These are phyloP conservation scores for Platyrinchus mystaceus DNA, from an alignment of 2,797 vertebrate genomes.

Conservation along the genomic window DNA sequence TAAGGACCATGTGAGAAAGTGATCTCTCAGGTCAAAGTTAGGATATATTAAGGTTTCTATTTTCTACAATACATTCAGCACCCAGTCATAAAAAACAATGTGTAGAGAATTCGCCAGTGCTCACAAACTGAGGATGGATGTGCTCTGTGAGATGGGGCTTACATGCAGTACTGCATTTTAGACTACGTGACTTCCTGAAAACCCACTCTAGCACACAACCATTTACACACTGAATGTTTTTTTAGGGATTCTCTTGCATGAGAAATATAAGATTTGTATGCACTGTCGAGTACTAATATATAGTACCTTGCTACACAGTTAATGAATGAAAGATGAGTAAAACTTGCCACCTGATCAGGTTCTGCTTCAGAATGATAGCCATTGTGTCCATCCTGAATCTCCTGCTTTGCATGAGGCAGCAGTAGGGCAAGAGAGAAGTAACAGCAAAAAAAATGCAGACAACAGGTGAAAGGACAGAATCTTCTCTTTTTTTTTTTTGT, in stretches of 20 bases:
- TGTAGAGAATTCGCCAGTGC: neutral
- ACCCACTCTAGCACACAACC: neutral
- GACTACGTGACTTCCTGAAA: neutral
- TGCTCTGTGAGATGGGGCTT: neutral
- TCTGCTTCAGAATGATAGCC: conserved; percentile 87
- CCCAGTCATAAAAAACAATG: neutral
- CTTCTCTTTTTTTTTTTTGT: neutral
- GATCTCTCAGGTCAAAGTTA: neutral
- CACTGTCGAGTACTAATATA: conserved; percentile 26
- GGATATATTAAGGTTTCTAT: neutral
- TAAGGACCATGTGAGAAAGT: neutral
- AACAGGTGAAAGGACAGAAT: conserved; percentile 79
- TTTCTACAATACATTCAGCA: neutral
- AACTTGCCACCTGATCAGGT: conserved; percentile 92
- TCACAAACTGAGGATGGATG: neutral
- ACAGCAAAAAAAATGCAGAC: conserved; percentile 77
- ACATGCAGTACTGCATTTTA: neutral
- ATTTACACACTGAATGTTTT: neutral
- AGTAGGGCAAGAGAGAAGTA: conserved; percentile 73
- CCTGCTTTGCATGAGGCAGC: conserved; percentile 84
- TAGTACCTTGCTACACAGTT: conserved; percentile 48
- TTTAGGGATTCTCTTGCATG: neutral
- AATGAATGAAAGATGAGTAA: conserved; percentile 74
- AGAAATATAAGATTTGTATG: conserved; percentile 16
- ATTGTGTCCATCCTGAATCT: conserved; percentile 86